Conservation (phyloP, 1,140 invertebrate species). For the Dendroctonus valens region DNA sequence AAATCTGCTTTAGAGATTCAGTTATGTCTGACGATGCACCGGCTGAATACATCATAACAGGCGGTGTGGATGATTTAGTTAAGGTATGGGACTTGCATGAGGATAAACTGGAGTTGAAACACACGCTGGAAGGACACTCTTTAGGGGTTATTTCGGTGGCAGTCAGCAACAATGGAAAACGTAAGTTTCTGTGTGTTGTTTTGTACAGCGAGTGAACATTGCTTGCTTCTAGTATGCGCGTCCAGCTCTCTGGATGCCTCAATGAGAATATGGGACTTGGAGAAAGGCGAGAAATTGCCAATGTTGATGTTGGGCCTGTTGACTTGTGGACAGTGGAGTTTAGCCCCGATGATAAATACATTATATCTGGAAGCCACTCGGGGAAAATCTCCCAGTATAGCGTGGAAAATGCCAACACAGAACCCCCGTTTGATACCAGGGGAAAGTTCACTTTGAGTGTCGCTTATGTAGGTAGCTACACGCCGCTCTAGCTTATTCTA, state of each 20-base stretch:
- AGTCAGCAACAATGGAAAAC: conserved; percentile 83
- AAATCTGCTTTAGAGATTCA: conserved; percentile 56
- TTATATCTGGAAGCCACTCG: conserved; percentile 90
- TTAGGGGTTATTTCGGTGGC: conserved; percentile 93
- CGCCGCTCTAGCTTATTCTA: too few species aligned
- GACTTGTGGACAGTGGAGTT: conserved; percentile 96
- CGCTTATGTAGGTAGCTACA: conserved; percentile 76
- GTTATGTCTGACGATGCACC: conserved; percentile 58
- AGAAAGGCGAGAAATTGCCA: conserved; percentile 79
- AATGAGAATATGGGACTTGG: conserved; percentile 88
- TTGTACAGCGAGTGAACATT: background rate
- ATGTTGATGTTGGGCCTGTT: conserved; percentile 85
- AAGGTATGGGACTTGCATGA: conserved; percentile 84
- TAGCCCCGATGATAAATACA: conserved; percentile 89
- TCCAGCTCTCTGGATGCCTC: conserved; percentile 93
- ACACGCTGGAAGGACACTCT: conserved; percentile 87
- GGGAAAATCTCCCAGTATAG: conserved; percentile 94
- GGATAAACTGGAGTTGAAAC: conserved; percentile 73
- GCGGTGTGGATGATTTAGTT: conserved; percentile 90
- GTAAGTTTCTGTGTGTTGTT: conserved; percentile 57
- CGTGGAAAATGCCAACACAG: conserved; percentile 85
- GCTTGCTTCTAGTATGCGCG: conserved; percentile 70
- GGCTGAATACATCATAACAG: conserved; percentile 85
- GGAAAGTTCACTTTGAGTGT: conserved; percentile 95
- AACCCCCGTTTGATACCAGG: conserved; percentile 88